Conservation (phyloP, 1,140 invertebrate genomes). For the Acromyrmex heyeri region DNA sequence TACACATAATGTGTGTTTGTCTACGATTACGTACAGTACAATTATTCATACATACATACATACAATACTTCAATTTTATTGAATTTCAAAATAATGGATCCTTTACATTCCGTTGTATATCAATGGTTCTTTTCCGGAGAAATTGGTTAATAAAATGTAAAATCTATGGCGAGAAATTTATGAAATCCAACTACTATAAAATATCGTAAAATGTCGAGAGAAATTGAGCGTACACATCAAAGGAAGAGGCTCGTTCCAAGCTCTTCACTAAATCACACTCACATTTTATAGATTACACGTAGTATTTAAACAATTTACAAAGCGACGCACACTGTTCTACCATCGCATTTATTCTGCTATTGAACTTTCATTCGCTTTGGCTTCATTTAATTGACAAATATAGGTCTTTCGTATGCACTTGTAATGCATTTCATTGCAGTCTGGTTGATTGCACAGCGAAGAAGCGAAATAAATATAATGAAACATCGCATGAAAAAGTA, state of each 20-base stretch:
- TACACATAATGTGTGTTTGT: background rate
- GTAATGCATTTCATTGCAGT: background rate
- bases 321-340: background rate
- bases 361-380: slow-evolving; percentile 17
- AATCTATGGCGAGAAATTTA: background rate
- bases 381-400: slow-evolving; percentile 34
- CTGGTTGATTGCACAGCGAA: background rate
- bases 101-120: background rate
- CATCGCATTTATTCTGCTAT: background rate
- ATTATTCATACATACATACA: background rate
- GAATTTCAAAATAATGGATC: slow-evolving; percentile 1
- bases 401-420: background rate
- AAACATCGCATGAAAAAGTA: background rate
- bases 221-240: slow-evolving; percentile 11
- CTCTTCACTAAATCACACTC: slow-evolving; percentile 5
- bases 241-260: background rate
- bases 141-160: background rate
- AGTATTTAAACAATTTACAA: slow-evolving; percentile 33
- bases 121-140: background rate
- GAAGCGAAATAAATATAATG: background rate
- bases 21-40: background rate
- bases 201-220: slow-evolving; percentile 1
- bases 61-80: background rate
- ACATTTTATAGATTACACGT: slow-evolving; percentile 1
- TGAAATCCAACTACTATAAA: background rate